Evolutionary conservation across 2,888 invertebrate species (phyloP).

Genomic region (Nudaria mundana): DNA sequence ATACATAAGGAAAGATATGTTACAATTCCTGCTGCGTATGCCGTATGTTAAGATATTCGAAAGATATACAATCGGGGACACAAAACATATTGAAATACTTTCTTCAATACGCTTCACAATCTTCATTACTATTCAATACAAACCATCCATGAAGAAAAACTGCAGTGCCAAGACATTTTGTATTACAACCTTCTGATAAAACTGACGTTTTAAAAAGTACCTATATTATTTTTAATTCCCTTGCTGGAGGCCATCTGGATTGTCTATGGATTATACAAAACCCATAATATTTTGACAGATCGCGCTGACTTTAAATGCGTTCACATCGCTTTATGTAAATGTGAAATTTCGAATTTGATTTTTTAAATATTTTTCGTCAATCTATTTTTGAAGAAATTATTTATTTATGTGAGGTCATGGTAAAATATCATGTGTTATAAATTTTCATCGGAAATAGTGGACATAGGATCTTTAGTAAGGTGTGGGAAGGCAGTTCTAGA

Average conservation of each 20-base stretch:
- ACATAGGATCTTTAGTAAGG: constrained; percentile 53
- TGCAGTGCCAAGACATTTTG: constrained; percentile 16
- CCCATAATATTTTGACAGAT: constrained; percentile 38
- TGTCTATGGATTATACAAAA: constrained; percentile 23
- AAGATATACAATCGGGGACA: too few relatives aligned
- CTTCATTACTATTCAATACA: too few relatives aligned
- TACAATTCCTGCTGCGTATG: too few relatives aligned
- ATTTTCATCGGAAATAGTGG: constrained; percentile 49
- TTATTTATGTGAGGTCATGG: constrained; percentile 71
- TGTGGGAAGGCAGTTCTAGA: constrained; percentile 46
- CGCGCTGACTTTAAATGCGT: constrained; percentile 49
- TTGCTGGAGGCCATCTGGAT: constrained; percentile 37
- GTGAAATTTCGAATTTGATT: constrained; percentile 71
- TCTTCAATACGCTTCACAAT: too few relatives aligned
- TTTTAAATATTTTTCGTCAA: constrained; percentile 72
- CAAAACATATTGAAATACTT: too few relatives aligned
- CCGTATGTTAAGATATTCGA: too few relatives aligned
- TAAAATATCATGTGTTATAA: constrained; percentile 74
- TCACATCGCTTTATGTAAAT: constrained; percentile 59
- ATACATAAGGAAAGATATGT: too few relatives aligned
- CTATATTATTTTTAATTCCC: constrained; percentile 26
- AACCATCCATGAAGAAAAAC: too few relatives aligned
- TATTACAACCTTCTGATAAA: too few relatives aligned
- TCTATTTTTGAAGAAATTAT: constrained; percentile 79
- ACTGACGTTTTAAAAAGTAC: constrained; percentile 2